Evolutionary conservation across 2,113 vertebrate species (phyloP), one percentile per base, ranked within the genome.

Genomic region (Scortum barcoo): DNA sequence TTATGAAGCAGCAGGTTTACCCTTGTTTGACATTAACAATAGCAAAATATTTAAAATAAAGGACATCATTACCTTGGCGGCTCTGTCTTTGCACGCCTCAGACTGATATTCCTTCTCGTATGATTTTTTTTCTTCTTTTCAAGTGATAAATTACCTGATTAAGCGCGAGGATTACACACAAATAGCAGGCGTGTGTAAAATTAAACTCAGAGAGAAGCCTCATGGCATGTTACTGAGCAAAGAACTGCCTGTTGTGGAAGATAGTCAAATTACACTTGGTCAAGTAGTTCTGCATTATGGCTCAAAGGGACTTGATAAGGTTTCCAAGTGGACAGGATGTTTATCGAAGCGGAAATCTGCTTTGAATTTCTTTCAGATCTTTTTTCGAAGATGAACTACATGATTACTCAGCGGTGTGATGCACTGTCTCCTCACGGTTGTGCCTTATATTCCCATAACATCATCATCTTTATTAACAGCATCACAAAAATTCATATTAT

Each of bases 1-100:
- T 76, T 19, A 66, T 57, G 26, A 80, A 71, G 50, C 74, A 86
- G 78, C 40, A 44, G 3, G 81, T 73, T 85, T 80, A 51, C 69
- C 69, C 77, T 80, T 68, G 60, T 68, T 46, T 87, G 86, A 88
- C 76, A 84, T 79, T 73, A 71, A 74, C 20, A 48, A 30, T 36
- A 53, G 53, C 48, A 66, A 60, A 16, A 65, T 17, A 36, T 63
- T 28, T 51, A 4, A 71, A 33, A 57, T 36, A 16, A 54, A 60
- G 46, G 11, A 51, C 22, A 17, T 56, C 3, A 44, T 51, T 36
- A 48, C 36, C 38, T 8, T 42, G 5, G 38, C 40, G 10, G 58
- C 36, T 63, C 56, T 68, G 38, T 10, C 30, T 17, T 50, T 54
- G 3, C 9, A 56, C 20, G 28, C 26, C 33, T 54, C 9, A 40